Evolutionary conservation across 2,797 vertebrate species (phyloP).

Genomic region (Myotis planiceps): DNA sequence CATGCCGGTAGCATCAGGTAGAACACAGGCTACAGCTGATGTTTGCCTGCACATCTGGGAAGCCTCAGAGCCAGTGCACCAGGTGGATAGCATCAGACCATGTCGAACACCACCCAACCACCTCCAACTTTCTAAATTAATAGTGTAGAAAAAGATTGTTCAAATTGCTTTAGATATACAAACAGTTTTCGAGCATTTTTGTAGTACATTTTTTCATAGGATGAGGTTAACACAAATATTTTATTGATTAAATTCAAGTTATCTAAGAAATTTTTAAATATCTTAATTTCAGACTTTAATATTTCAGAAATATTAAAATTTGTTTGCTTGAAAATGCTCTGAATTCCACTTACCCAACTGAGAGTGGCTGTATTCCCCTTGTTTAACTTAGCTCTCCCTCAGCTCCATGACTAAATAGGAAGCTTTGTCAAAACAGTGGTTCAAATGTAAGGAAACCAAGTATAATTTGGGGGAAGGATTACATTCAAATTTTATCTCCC

Average conservation of each 20-base stretch:
- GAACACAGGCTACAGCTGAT: background rate
- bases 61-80: background rate
- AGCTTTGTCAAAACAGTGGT: background rate
- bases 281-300: background rate
- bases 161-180: background rate
- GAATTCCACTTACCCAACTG: background rate
- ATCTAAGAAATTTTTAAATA: background rate
- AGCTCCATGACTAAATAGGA: background rate
- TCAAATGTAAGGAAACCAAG: background rate
- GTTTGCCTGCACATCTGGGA: background rate
- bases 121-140: conserved; percentile 9
- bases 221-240: background rate
- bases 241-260: conserved; percentile 17
- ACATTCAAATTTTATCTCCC: background rate
- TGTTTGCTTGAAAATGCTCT: conserved; percentile 14
- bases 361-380: background rate
- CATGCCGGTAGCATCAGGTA: background rate
- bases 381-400: background rate
- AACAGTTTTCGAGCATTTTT: background rate
- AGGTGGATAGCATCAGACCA: too few species aligned
- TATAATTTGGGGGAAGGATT: background rate
- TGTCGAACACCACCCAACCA: background rate
- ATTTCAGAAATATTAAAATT: background rate
- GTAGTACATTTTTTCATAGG: background rate
- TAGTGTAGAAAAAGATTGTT: background rate